These are phyloP conservation scores for Falco peregrinus DNA, from an alignment of 2,797 vertebrate species.

Conservation along the genomic window DNA sequence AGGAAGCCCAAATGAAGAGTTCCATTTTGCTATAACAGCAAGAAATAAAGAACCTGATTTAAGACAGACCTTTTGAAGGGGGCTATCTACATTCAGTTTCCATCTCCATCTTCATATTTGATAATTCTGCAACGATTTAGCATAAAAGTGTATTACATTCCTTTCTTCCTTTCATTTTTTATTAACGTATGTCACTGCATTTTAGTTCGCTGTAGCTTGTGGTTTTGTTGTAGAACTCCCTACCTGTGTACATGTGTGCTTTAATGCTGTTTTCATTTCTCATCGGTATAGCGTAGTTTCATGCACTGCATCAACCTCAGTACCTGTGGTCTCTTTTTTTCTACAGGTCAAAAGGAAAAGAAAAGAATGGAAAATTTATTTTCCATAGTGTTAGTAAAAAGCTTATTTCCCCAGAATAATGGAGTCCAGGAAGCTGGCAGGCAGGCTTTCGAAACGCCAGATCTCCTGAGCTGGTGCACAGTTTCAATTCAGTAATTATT, in stretches of 20 bases:
- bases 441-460: slow-evolving; percentile 9
- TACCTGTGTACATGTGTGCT: background rate
- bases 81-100: background rate
- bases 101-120: background rate
- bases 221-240: background rate
- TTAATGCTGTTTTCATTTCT: background rate
- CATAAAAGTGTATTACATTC: background rate
- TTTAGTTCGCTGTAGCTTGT: background rate
- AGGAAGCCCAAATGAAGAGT: background rate
- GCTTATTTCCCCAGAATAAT: slow-evolving; percentile 57
- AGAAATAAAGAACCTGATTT: background rate
- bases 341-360: slow-evolving; percentile 52
- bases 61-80: background rate
- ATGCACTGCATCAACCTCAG: background rate
- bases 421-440: slow-evolving; percentile 41
- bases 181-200: background rate
- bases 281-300: background rate
- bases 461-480: background rate
- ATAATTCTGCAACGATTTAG: background rate
- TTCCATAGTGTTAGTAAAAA: slow-evolving; percentile 43
- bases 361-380: slow-evolving; percentile 50
- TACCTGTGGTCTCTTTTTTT: background rate
- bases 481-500: slow-evolving; percentile 47
- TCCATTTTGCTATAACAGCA: background rate
- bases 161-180: slow-evolving; percentile 29